Base-by-base conservation (phyloP, 2,797 vertebrate genomes). In the Sternotherus odoratus region DNA sequence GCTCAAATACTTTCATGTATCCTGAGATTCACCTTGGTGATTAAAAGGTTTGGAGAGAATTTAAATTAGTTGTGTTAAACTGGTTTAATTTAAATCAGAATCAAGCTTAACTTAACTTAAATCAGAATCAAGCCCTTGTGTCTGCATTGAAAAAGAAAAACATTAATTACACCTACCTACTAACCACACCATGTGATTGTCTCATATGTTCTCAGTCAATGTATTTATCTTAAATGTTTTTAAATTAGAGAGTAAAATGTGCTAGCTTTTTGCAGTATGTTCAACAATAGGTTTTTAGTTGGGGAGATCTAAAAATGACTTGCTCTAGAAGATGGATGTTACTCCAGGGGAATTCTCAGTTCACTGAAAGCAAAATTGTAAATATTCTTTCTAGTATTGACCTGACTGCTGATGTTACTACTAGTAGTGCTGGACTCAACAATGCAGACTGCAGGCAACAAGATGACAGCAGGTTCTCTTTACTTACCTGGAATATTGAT, bases 401-500 rank as follows among this genome's bases (percentile, higher is more conserved):
- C 96, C 96, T 99, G 91, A 99, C 99, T 16, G 92, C 43, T 56
- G 98, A 98, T 87, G 98, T 98, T 8, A 89, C 98, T 49, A 95
- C 94, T 24, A 96, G 75, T 69, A 63, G 33, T 78, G 82, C 79
- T 2, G 2, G 86, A 39, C 88, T 48, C 26, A 79, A 39, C 8
- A 39, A 9, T 12, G 88, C 49, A 94, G 75, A 97, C 95, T n/a
- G 3, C 0, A 51, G 19, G n/a, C 90, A 88, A 46, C 97, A 98
- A 69, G 98, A 99, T 11, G 98, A 98, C 21, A 93, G 97, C 63
- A 98, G 96, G 69, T 98, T 99, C 89, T 99, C 98, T 0, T 85
- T 99, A 83, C 97, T 99, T 89, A 98, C 99, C 77, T 99, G 99
- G 99, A 99, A 99, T 19, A 97, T 99, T 63, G 99, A 99, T 79